These are phyloP conservation scores for Parazoanthus atlanticus DNA, from an alignment of 92 coral and sea anemone genomes.

Conservation along the genomic window DNA sequence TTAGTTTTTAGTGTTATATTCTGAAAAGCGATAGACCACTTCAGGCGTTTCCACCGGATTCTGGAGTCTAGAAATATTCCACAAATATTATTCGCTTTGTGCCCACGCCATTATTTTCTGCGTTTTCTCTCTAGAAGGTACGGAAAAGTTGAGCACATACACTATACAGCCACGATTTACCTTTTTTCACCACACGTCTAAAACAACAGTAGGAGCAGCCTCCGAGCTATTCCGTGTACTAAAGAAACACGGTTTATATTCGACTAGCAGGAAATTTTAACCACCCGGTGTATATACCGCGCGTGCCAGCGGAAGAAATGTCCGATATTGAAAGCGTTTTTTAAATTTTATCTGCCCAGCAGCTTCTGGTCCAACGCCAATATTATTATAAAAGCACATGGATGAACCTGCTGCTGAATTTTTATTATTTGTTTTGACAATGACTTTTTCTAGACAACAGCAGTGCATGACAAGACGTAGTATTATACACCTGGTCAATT, in stretches of 20 bases:
- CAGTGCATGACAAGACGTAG: neutral
- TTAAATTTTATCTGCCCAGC: too few species aligned
- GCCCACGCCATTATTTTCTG: neutral
- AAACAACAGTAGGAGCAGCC: neutral
- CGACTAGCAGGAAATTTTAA: neutral
- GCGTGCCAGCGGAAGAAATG: neutral
- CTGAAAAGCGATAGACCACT: neutral
- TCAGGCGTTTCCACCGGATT: neutral
- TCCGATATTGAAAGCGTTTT: neutral
- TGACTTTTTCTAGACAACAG: neutral
- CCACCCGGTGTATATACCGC: neutral
- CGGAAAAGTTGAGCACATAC: neutral
- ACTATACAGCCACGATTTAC: neutral
- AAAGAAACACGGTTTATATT: neutral
- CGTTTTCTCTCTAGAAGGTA: too few species aligned
- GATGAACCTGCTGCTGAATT: neutral
- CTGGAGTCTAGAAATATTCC: neutral
- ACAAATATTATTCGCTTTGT: neutral
- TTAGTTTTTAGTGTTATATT: too few species aligned
- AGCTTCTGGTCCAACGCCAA: neutral
- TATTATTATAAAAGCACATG: neutral
- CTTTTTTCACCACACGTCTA: too few species aligned
- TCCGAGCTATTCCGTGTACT: too few species aligned
- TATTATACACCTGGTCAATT: too few species aligned
- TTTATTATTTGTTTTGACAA: neutral